A percentile compares a stretch with the other conserved stretches of the same genome.
Evolutionary conservation across 2,797 vertebrate species (phyloP).

Genomic region (Enteromius trimaculatus): DNA sequence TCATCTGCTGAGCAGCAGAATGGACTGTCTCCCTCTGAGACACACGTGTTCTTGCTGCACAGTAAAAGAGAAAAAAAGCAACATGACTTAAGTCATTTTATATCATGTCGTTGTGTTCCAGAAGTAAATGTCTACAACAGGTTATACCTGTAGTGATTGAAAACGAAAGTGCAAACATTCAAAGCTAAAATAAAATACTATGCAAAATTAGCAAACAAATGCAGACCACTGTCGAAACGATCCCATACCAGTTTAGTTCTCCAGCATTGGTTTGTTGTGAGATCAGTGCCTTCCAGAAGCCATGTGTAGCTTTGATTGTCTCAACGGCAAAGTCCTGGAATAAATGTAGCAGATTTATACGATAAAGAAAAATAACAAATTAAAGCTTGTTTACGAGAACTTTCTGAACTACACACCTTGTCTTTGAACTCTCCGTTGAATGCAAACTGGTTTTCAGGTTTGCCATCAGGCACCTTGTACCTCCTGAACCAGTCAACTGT

Average conservation of each 20-base stretch:
- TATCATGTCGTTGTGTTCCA: not conserved
- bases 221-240: not conserved
- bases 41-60: slow-evolving; percentile 87
- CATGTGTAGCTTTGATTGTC: slow-evolving; percentile 87
- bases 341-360: not conserved
- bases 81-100: not conserved
- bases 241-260: slow-evolving; percentile 88
- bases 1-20: slow-evolving; percentile 83
- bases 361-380: not conserved
- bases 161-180: not conserved
- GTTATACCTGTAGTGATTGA: not conserved
- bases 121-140: not conserved
- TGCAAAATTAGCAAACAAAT: not conserved
- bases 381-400: not conserved
- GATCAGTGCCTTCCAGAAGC: slow-evolving; percentile 89
- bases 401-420: slow-evolving; percentile 79
- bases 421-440: slow-evolving; percentile 94
- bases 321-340: slow-evolving; percentile 88
- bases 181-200: slow-evolving; percentile 19
- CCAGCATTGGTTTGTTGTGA: slow-evolving; percentile 78
- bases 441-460: slow-evolving; percentile 95
- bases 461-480: slow-evolving; percentile 98
- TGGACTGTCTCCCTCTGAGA: slow-evolving; percentile 78
- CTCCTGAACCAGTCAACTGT: slow-evolving; percentile 95
- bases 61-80: slow-evolving; percentile 19